phyloP scores from a whole-genome alignment of 2,797 vertebrate species.

The Xenentodon cancila region DNA sequence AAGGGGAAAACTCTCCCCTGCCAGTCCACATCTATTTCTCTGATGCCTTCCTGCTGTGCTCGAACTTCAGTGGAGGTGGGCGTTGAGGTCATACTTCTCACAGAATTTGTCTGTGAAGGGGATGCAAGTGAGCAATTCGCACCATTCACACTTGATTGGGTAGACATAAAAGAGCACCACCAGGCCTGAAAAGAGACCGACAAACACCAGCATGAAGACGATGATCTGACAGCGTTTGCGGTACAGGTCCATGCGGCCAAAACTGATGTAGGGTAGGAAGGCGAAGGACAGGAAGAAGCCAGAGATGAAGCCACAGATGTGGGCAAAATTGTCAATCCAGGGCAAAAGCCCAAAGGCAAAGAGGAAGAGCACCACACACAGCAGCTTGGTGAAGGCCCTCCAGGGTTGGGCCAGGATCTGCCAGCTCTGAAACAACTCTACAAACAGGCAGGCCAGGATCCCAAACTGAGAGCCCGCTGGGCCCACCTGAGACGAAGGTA shows the following conservation, averaged over 20 bases:
- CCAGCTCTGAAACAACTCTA: constrained; percentile 99
- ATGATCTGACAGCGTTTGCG: constrained; percentile 98
- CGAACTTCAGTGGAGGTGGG: constrained; percentile 91
- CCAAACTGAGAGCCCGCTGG: constrained; percentile 98
- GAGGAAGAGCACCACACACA: constrained; percentile 94
- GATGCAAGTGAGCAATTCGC: constrained; percentile 97
- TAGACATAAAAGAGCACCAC: constrained; percentile 96
- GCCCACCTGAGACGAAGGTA: constrained; percentile 85
- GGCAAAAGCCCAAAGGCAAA: constrained; percentile 96
- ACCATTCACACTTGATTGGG: constrained; percentile 96
- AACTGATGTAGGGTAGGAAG: constrained; percentile 98
- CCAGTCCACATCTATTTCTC: constrained; percentile 44
- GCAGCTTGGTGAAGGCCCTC: constrained; percentile 94
- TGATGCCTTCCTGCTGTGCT: constrained; percentile 35
- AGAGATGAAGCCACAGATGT: constrained; percentile 94
- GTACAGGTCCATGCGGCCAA: constrained; percentile 96
- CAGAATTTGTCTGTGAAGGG: constrained; percentile 99
- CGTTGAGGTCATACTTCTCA: constrained; percentile 98
- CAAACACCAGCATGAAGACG: constrained; percentile 91
- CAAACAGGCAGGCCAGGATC: constrained; percentile 96
- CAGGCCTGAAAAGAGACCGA: constrained; percentile 94
- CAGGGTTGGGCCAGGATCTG: constrained; percentile 97
- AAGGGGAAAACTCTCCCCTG: constrained; percentile 28
- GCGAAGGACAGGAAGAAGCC: constrained; percentile 98
- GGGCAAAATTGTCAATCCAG: constrained; percentile 99